Evolutionary conservation across 53 echinoderm and acorn worm genomes (phyloP), one percentile per base, ranked within the genome.

Genomic region (Patiria pectinifera): DNA sequence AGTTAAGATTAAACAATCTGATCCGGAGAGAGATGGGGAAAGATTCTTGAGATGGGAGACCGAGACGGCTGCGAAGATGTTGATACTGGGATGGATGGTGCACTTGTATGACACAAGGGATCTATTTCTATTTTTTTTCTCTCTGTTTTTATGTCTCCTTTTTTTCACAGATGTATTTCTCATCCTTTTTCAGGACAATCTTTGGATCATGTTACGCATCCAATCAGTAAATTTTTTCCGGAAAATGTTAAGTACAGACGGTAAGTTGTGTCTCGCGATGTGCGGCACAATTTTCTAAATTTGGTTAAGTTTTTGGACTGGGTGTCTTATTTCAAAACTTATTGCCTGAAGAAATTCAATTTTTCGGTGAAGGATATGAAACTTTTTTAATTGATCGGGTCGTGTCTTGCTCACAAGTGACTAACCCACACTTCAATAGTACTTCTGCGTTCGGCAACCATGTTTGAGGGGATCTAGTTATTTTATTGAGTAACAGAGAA

Each of bases 1-100:
- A 71, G 22, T 72, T 22, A 46, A 86, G 75, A 86, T 86, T 86
- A 79, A 86, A 86, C 86, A 86, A 86, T 86, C 74, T 75, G 86
- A 86, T 86, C 72, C 19, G 75, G 75, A 22, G 75, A 66, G 44
- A 66, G 44, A 44, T 9, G 69, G 2, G 62, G 59, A 5, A 69
- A 25, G 79, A 9, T 45, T 45, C 45, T 45, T 0, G 10, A 25
- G 62, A 43, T 44, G 74, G 10, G 24, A 74, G 22, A 23, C n/a
- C 9, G 24, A 24, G 4, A 24, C 21, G 24, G 22, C 22, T 74
- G 74, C 19, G 24, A 74, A 66, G 66, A 66, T 15, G 66, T 66
- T 66, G 66, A 66, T 66, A 18, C 19, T 16, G 15, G 15, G 66
- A 66, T 66, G 66, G 66, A 14, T 66, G 66, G 6, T 53, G 53